Conservation (phyloP, 2,113 vertebrate genomes). For the Budorcas taxicolor region DNA sequence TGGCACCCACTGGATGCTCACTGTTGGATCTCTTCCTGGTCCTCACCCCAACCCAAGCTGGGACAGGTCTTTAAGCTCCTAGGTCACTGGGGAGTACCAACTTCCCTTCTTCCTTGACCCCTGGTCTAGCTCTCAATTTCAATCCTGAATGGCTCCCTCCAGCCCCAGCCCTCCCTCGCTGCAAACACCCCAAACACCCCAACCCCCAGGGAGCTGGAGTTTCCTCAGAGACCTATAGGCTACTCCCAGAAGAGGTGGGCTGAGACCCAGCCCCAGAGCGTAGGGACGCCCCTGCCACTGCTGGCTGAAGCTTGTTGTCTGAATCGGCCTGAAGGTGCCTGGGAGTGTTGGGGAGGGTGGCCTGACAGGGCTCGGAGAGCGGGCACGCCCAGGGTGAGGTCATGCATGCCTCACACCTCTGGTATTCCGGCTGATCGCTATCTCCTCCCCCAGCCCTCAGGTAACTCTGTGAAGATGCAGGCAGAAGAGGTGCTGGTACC, state of each 20-base stretch:
- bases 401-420: slow-evolving; percentile 72
- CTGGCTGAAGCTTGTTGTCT: slow-evolving; percentile 62
- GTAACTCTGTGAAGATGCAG: slow-evolving; percentile 21
- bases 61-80: background rate
- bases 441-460: slow-evolving; percentile 57
- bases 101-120: background rate
- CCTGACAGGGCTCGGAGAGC: slow-evolving; percentile 48
- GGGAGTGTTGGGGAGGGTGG: slow-evolving; percentile 43
- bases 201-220: background rate
- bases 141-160: background rate
- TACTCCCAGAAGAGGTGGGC: background rate
- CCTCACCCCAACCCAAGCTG: background rate
- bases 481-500: slow-evolving; percentile 39
- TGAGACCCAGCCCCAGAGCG: background rate
- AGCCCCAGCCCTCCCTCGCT: background rate
- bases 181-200: background rate
- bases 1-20: background rate
- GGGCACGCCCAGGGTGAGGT: slow-evolving; percentile 74
- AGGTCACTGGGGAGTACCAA: background rate
- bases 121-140: background rate
- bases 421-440: slow-evolving; percentile 68
- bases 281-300: slow-evolving; percentile 41
- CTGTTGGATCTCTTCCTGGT: background rate
- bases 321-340: background rate
- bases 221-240: background rate